Evolutionary conservation across 1,140 invertebrate species (phyloP).

Genomic region (Olivierus martensii): DNA sequence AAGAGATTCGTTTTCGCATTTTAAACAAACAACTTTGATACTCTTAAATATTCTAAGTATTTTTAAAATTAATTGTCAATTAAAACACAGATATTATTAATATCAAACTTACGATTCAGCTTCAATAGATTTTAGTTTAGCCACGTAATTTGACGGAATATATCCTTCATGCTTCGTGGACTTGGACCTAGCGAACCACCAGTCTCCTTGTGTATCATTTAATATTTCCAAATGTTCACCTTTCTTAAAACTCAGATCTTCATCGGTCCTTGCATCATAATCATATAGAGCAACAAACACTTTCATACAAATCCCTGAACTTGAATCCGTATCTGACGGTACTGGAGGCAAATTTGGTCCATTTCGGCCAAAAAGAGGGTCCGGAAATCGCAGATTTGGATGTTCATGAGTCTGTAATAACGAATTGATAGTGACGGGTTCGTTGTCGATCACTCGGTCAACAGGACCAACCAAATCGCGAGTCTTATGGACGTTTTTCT

Average conservation of each 20-base stretch:
- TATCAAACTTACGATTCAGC: constrained; percentile 87
- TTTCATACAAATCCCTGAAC: constrained; percentile 36
- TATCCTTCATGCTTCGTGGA: constrained; percentile 91
- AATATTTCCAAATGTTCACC: constrained; percentile 96
- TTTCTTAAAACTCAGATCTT: constrained; percentile 95
- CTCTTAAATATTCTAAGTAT: too few relatives aligned
- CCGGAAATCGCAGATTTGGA: constrained; percentile 5
- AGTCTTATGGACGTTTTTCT: neutral
- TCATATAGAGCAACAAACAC: constrained; percentile 96
- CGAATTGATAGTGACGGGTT: neutral
- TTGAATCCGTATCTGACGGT: constrained; percentile 37
- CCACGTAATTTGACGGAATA: constrained; percentile 99
- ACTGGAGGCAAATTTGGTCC: constrained; percentile 42
- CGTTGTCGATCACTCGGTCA: neutral
- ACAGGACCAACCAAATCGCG: neutral
- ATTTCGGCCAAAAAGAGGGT: constrained; percentile 9
- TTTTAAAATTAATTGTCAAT: too few relatives aligned
- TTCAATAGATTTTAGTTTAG: constrained; percentile 95
- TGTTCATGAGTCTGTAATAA: constrained; percentile 7
- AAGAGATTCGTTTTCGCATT: too few relatives aligned
- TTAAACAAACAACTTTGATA: too few relatives aligned
- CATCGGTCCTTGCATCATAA: constrained; percentile 96
- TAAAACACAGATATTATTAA: too few relatives aligned
- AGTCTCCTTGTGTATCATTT: constrained; percentile 97
- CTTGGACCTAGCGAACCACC: constrained; percentile 96